Evolutionary conservation across 2,113 vertebrate species (phyloP).

Genomic region (Phaethornis superciliosus): DNA sequence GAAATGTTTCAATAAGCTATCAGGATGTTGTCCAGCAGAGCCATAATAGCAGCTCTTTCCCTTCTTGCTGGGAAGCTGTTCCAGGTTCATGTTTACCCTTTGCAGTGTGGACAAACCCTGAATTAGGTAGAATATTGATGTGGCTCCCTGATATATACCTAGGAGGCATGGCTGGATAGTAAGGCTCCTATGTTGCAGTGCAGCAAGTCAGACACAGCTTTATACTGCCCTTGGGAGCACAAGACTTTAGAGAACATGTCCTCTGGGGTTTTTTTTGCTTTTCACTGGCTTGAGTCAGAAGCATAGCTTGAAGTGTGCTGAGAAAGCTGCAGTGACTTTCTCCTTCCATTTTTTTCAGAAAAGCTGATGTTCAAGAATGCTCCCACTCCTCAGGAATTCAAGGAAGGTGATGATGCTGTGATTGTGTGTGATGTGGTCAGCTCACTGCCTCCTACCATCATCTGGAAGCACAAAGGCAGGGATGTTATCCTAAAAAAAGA

Average conservation of each 20-base stretch:
- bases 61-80: background rate
- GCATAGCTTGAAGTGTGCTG: background rate
- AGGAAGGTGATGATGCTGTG: constrained; percentile 89
- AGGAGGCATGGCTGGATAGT: background rate
- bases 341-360: constrained; percentile 77
- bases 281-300: background rate
- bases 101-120: background rate
- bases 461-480: constrained; percentile 92
- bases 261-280: background rate
- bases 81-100: background rate
- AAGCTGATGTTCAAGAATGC: constrained; percentile 95
- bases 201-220: background rate
- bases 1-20: background rate
- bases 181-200: background rate
- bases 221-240: rapidly evolving
- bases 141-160: background rate
- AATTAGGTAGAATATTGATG: background rate
- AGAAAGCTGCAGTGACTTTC: background rate
- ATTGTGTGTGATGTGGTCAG: constrained; percentile 92
- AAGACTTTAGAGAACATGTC: background rate
- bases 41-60: background rate
- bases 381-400: constrained; percentile 94
- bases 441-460: constrained; percentile 89
- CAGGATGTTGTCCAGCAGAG: background rate
- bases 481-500: constrained; percentile 94